These are phyloP conservation scores for Dorcus hopei DNA, from an alignment of 2,888 invertebrate genomes.

Conservation along the genomic window DNA sequence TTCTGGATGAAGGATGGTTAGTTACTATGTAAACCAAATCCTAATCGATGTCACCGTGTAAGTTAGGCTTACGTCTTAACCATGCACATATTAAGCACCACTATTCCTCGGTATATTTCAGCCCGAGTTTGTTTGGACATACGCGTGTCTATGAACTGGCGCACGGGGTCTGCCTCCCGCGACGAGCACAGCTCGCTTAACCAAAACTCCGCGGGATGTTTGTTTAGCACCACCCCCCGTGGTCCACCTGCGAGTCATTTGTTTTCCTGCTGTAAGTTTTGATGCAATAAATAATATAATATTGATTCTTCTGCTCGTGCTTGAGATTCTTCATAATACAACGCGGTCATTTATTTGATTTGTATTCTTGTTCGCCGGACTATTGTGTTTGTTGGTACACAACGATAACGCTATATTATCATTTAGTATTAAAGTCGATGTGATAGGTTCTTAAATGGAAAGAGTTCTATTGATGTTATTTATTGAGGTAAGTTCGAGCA, in stretches of 20 bases:
- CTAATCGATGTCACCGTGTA: too few relatives aligned
- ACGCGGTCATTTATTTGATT: constrained; percentile 43
- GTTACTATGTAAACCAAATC: too few relatives aligned
- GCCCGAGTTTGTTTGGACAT: constrained; percentile 6
- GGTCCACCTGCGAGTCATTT: constrained; percentile 41
- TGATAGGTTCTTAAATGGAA: constrained; percentile 26
- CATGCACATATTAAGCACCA: too few relatives aligned
- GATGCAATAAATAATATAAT: constrained; percentile 45
- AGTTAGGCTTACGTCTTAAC: too few relatives aligned
- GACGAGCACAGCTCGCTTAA: constrained; percentile 23
- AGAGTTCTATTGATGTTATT: constrained; percentile 22
- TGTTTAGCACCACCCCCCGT: constrained; percentile 42
- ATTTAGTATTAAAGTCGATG: constrained; percentile 39
- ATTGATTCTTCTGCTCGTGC: constrained; percentile 39
- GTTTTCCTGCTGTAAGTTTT: constrained; percentile 44
- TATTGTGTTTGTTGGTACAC: constrained; percentile 39
- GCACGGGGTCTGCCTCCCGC: constrained; percentile 25
- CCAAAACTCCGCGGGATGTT: constrained; percentile 33
- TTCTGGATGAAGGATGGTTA: too few relatives aligned
- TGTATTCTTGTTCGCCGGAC: constrained; percentile 39
- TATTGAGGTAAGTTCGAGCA: constrained; percentile 16
- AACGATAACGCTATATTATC: constrained; percentile 42
- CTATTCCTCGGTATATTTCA: too few relatives aligned
- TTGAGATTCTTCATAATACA: constrained; percentile 35
- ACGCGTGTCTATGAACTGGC: constrained; percentile 18